Evolutionary conservation across 2,797 vertebrate species (phyloP).

Genomic region (Sebastes elongatus): DNA sequence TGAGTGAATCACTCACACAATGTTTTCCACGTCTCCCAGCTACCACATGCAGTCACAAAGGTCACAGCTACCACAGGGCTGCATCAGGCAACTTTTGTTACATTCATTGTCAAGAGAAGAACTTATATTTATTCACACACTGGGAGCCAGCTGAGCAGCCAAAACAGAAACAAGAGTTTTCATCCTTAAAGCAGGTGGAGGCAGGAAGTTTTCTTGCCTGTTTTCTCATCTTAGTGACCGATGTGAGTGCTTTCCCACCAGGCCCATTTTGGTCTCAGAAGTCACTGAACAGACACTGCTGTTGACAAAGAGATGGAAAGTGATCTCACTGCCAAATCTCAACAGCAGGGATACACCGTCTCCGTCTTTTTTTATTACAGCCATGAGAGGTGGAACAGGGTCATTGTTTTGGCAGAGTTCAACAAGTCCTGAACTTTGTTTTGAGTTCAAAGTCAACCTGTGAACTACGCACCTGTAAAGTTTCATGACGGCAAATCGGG

Average conservation of each 20-base stretch:
- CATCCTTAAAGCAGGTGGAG: no score
- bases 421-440: background rate
- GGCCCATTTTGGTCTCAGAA: background rate
- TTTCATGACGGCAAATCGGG: no score
- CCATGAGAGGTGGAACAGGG: background rate
- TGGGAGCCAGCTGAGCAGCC: background rate
- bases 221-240: constrained; percentile 4
- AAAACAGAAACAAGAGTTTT: background rate
- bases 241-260: constrained; percentile 26
- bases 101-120: background rate
- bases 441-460: background rate
- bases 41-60: background rate
- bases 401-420: background rate
- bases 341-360: background rate
- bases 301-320: constrained; percentile 35
- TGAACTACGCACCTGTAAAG: no score
- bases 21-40: background rate
- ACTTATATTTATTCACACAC: background rate
- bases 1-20: background rate
- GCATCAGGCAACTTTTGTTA: background rate
- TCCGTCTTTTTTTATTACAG: constrained; percentile 14
- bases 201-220: background rate
- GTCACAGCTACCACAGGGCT: background rate
- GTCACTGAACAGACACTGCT: constrained; percentile 22
- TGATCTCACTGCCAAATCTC: constrained; percentile 25